These are phyloP conservation scores for Acanthis flammea DNA, from an alignment of 2,797 vertebrate genomes.

Conservation along the genomic window DNA sequence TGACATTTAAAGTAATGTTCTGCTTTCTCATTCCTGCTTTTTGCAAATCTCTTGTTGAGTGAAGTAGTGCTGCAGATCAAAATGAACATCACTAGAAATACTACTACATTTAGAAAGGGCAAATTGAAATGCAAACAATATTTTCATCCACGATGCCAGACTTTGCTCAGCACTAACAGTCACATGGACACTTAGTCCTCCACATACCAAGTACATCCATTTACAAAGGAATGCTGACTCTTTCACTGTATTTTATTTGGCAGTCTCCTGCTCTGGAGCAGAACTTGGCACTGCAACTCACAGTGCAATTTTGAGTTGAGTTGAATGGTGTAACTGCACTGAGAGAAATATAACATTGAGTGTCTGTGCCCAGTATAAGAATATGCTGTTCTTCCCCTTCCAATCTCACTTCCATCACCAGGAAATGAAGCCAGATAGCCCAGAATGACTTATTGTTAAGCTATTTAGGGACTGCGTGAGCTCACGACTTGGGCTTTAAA, in stretches of 20 bases:
- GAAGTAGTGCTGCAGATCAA: not conserved
- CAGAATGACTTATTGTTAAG: conserved; percentile 13
- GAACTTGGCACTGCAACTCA: not conserved
- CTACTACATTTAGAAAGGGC: not conserved
- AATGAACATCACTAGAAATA: not conserved
- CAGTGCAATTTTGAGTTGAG: not conserved
- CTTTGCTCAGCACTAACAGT: not conserved
- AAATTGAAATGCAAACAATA: not conserved
- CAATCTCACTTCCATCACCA: not conserved
- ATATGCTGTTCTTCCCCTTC: not conserved
- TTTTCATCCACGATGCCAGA: conserved; percentile 19
- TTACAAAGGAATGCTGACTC: conserved; percentile 31
- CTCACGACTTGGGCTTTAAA: not conserved
- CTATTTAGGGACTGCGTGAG: not conserved
- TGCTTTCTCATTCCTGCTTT: not conserved
- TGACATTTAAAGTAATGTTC: not conserved
- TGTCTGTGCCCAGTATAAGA: not conserved
- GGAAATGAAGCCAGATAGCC: conserved; percentile 34
- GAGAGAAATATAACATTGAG: not conserved
- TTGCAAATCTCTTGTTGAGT: not conserved
- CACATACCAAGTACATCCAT: conserved; percentile 3
- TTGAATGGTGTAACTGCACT: not conserved
- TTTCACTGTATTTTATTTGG: conserved; percentile 38
- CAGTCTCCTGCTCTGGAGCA: conserved; percentile 10
- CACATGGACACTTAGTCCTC: not conserved